A percentile compares a stretch with the other conserved stretches of the same genome.
phyloP scores from a whole-genome alignment of 1,140 invertebrate species.

The Phymastichus coffea region DNA sequence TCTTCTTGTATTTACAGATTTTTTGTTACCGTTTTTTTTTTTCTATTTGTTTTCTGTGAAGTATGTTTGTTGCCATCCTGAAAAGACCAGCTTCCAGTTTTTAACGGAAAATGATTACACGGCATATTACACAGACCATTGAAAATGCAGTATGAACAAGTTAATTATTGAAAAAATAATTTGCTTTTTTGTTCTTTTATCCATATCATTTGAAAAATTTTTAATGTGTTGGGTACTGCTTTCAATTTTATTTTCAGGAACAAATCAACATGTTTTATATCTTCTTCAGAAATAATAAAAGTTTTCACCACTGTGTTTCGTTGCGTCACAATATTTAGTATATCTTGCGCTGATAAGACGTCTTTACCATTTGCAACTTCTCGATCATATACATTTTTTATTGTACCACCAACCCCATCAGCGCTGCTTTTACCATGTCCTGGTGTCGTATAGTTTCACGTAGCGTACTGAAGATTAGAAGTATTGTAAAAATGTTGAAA shows the following conservation, averaged over 20 bases:
- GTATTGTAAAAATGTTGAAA: slow-evolving; percentile 10
- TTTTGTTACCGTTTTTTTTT: too few species aligned
- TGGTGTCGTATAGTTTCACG: slow-evolving; percentile 22
- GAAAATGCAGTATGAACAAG: neutral
- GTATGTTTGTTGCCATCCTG: too few species aligned
- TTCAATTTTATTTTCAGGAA: slow-evolving; percentile 9
- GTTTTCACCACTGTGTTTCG: slow-evolving; percentile 20
- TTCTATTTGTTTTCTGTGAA: too few species aligned
- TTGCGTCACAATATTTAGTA: slow-evolving; percentile 13
- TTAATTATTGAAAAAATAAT: neutral
- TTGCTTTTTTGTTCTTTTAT: neutral
- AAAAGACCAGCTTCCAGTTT: neutral
- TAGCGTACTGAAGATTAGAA: slow-evolving; percentile 9
- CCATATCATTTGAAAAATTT: slow-evolving; percentile 25
- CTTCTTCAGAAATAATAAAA: slow-evolving; percentile 15
- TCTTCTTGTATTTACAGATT: too few species aligned
- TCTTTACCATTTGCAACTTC: slow-evolving; percentile 17
- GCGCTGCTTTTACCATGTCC: slow-evolving; percentile 25
- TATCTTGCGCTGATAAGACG: slow-evolving; percentile 20
- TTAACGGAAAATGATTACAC: neutral
- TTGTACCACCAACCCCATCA: slow-evolving; percentile 20
- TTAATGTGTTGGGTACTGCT: slow-evolving; percentile 18
- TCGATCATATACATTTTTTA: slow-evolving; percentile 20
- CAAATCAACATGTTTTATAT: slow-evolving; percentile 13
- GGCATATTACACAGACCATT: neutral